Base-by-base conservation (phyloP, 2,113 vertebrate species). In the Ptyas mucosa region DNA sequence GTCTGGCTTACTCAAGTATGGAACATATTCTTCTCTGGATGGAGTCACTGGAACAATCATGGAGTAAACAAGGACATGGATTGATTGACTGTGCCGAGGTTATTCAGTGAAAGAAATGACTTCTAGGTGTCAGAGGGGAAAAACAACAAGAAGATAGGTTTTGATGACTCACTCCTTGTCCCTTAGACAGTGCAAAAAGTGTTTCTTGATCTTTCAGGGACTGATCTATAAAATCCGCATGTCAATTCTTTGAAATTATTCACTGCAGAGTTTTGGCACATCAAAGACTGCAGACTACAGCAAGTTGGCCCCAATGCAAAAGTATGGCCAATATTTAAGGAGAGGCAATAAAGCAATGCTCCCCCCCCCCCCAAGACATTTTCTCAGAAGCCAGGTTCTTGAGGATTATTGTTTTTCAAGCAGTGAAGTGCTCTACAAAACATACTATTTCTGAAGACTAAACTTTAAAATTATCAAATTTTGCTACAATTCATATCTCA, bases 11-110 rank as follows among this genome's bases (percentile, higher is more conserved):
- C 23, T 64, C 61, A 92, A 53, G 4, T 55, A 92, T 58, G 93
- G 39, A 92, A 24, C 3, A 93, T 91, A 90, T 29, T 75, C 1
- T 88, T 93, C 69, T 52, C 43, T 90, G 88, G 49, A n/a, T 85
- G 69, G 43, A 61, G 51, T 89, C 34, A 26, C 26, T 57, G 43
- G 51, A 89, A 85, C 26, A 75, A 89, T 89, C 43, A 85, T 89
- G 15, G 18, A 81, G 64, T 29, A 85, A 93, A 53, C 49, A 81
- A 93, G 91, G 46, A 87, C 26, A 20, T 5, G 3, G 2, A 52
- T 86, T 92, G 43, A 54, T 58, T 58, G 53, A 58, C 57, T 29
- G 6, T 89, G 75, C 43, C 58, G 3, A 58, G 5, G 8, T 21
- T 89, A 89, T 51, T 18, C 15, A 8, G 3, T 75, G n/a, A 85